Evolutionary conservation across 2,888 invertebrate species (phyloP).

Genomic region (Embidobia sp.): DNA sequence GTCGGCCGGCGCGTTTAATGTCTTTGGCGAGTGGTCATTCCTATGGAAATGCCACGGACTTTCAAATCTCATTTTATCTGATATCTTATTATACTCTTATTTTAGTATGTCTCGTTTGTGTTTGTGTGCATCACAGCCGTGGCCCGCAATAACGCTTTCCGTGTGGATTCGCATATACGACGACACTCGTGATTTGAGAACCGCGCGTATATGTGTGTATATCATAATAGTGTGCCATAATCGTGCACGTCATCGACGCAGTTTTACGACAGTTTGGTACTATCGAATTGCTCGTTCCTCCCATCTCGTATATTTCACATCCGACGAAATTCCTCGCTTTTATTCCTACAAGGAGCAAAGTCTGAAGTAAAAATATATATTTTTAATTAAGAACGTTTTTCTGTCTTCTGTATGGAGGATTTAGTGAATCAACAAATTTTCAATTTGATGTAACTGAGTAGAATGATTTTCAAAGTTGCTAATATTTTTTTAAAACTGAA

Average conservation of each 20-base stretch:
- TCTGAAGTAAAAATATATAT: too few relatives aligned
- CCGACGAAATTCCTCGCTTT: constrained; percentile 44
- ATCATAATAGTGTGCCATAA: constrained; percentile 62
- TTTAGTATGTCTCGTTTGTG: constrained; percentile 56
- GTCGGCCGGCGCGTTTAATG: constrained; percentile 67
- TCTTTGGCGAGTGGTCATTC: constrained; percentile 68
- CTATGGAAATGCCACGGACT: constrained; percentile 70
- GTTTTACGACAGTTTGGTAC: constrained; percentile 63
- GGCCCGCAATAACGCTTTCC: constrained; percentile 52
- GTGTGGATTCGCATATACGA: constrained; percentile 51
- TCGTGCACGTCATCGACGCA: constrained; percentile 55
- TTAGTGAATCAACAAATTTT: too few relatives aligned
- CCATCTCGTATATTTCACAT: constrained; percentile 47
- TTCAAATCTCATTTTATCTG: constrained; percentile 68
- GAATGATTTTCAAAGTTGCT: too few relatives aligned
- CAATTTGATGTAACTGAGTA: too few relatives aligned
- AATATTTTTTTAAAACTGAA: too few relatives aligned
- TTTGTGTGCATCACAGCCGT: constrained; percentile 40
- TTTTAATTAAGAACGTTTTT: too few relatives aligned
- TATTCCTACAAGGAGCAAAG: too few relatives aligned
- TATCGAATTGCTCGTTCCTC: constrained; percentile 52
- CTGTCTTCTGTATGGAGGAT: too few relatives aligned
- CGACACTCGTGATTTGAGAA: constrained; percentile 51
- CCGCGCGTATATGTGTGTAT: constrained; percentile 51
- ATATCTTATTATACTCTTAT: constrained; percentile 69